Percentiles rank a stretch among this genome's conserved stretches.
phyloP scores from a whole-genome alignment of 64 coral and sea anemone species.

The Orbicella faveolata region DNA sequence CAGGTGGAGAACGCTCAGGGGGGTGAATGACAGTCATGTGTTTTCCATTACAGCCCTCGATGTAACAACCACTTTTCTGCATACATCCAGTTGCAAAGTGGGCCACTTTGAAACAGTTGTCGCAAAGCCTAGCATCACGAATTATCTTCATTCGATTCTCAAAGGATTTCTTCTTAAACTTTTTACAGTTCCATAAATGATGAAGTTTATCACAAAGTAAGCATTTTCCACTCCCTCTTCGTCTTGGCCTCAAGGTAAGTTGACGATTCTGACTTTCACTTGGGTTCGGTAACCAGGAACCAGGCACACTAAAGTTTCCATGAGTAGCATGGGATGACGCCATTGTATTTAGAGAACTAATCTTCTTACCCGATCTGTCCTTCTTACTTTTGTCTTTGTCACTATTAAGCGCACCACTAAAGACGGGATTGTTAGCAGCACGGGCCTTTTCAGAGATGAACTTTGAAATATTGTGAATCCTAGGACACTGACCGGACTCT shows the following conservation, averaged over 20 bases:
- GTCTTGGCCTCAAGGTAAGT: neutral
- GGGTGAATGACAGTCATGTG: constrained; percentile 59
- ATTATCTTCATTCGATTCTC: constrained; percentile 26
- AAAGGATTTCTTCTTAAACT: constrained; percentile 22
- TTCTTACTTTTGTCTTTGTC: neutral
- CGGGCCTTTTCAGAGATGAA: constrained; percentile 30
- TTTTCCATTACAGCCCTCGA: constrained; percentile 43
- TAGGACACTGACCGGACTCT: neutral
- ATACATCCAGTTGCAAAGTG: constrained; percentile 43
- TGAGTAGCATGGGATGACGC: neutral
- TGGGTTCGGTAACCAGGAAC: neutral
- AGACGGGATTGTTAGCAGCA: constrained; percentile 50
- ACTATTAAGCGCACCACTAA: constrained; percentile 3
- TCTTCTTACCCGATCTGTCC: neutral
- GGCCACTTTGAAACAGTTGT: constrained; percentile 44
- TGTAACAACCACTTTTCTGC: constrained; percentile 34
- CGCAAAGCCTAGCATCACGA: constrained; percentile 20
- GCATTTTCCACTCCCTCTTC: neutral
- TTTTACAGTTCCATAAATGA: constrained; percentile 6
- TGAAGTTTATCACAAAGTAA: neutral
- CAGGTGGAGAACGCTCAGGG: neutral
- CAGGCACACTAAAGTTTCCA: neutral
- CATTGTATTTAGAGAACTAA: neutral
- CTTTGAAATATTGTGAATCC: constrained; percentile 26
- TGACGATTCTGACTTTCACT: neutral